phyloP scores from a whole-genome alignment of 2,113 vertebrate species.

The Penelope pileata region DNA sequence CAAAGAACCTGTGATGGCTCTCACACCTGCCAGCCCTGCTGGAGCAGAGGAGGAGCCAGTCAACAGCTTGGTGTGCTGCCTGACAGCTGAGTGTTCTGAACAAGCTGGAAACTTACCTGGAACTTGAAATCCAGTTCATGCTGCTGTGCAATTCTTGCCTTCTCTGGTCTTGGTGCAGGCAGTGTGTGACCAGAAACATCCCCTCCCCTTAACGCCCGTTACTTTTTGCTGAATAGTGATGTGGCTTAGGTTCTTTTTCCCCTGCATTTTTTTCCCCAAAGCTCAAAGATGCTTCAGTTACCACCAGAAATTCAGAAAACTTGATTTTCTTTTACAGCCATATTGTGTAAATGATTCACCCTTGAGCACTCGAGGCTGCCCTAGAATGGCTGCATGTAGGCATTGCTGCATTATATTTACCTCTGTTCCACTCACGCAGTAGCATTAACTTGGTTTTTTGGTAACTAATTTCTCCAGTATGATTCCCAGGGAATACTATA shows the following conservation, averaged over 20 bases:
- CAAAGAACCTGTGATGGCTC: slow-evolving; percentile 13
- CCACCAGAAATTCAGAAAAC: neutral
- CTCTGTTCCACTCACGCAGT: neutral
- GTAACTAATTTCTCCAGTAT: neutral
- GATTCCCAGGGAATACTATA: neutral
- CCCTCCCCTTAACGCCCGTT: neutral
- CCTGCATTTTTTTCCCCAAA: fast-evolving
- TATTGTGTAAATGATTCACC: neutral
- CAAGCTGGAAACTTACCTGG: neutral
- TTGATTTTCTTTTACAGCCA: neutral
- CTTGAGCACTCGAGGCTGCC: neutral
- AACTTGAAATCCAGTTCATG: neutral
- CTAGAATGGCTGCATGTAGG: neutral
- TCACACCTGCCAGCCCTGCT: neutral
- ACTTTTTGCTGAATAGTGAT: neutral
- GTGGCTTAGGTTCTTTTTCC: neutral
- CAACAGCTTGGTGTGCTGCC: neutral
- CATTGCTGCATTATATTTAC: neutral
- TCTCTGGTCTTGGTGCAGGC: neutral
- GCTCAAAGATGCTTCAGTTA: neutral
- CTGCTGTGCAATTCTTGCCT: neutral
- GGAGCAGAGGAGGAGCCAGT: neutral
- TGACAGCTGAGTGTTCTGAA: neutral
- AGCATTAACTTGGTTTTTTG: neutral
- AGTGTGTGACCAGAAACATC: neutral